Base-by-base conservation (phyloP, 2,113 vertebrate genomes). In the Perca schrenkii region DNA sequence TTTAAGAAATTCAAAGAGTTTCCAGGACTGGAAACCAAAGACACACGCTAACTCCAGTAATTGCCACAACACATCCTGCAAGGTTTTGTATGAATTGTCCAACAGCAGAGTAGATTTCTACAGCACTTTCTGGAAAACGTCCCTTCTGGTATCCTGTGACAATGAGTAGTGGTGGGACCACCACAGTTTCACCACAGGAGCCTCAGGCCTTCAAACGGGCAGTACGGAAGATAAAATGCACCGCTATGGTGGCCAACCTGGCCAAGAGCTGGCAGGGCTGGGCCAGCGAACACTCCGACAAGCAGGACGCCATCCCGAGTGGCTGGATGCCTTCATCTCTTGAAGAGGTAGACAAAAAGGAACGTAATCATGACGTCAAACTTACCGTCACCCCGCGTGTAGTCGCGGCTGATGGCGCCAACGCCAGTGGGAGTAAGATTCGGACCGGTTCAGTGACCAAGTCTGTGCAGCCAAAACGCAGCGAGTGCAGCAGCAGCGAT, bases 261-360 rank as follows among this genome's bases (percentile, higher is more conserved):
- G 91, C 96, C 7, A 94, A 92, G 78, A 95, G 93, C 62, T 96
- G 95, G 96, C 96, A 96, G 84, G 94, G 90, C 57, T 96, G 96
- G 95, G 95, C 94, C 31, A 90, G 43, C 0, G 91, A 94, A 0
- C 92, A 94, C 74, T 11, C 80, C 0, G 71, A 50, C 36, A 91
- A 91, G 60, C 96, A 96, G 82, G 94, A 94, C n/a, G n/a, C 85
- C 17, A 91, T 94, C 63, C 95, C 96, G 0, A 67, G 77, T 0
- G 95, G 95, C 25, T 96, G 95, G 96, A 83, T 92, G 82, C 95
- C 95, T 0, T 68, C 88, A 4, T 94, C 93, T 0, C 49, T 94
- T 0, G 82, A 93, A 61, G 93, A 94, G 0, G 68, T 53, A 3
- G 83, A 85, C 46, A 54, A 58, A 8, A 89, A 85, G 31, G 80